phyloP scores from a whole-genome alignment of 2,113 vertebrate species.

The Syngnathoides biaculeatus region DNA sequence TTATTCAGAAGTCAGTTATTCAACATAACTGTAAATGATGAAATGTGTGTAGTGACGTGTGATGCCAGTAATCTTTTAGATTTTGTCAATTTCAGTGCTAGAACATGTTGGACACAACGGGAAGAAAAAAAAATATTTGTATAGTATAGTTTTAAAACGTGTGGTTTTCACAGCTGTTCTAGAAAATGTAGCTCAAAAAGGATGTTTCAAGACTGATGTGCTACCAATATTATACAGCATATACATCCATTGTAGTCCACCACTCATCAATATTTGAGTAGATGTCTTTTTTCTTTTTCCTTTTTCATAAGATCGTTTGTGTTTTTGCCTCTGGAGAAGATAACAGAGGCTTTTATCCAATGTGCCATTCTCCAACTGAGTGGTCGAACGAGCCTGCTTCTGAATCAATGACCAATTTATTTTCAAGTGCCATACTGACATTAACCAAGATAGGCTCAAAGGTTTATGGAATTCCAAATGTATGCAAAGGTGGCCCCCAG shows the following conservation, averaged over 20 bases:
- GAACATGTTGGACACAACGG: no score
- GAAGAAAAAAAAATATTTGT: no score
- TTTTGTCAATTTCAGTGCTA: no score
- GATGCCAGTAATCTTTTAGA: no score
- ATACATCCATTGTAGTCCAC: neutral
- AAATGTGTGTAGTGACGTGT: no score
- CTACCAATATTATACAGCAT: neutral
- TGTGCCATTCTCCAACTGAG: constrained; percentile 15
- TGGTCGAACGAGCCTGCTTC: constrained; percentile 49
- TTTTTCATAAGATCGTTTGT: neutral
- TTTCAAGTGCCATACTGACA: constrained; percentile 69
- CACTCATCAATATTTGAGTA: neutral
- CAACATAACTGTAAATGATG: no score
- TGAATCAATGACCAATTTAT: constrained; percentile 72
- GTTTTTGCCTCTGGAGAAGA: neutral
- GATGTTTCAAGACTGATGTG: neutral
- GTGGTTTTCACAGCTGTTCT: neutral
- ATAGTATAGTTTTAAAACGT: neutral
- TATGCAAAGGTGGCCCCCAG: constrained; percentile 46
- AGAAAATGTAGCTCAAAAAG: neutral
- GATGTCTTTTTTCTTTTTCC: constrained; percentile 29
- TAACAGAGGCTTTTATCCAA: neutral
- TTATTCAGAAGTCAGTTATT: no score
- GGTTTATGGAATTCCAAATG: constrained; percentile 72
- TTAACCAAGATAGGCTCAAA: constrained; percentile 65